phyloP scores from a whole-genome alignment of 2,888 invertebrate genomes.

The Caenorhabditis sp. region DNA sequence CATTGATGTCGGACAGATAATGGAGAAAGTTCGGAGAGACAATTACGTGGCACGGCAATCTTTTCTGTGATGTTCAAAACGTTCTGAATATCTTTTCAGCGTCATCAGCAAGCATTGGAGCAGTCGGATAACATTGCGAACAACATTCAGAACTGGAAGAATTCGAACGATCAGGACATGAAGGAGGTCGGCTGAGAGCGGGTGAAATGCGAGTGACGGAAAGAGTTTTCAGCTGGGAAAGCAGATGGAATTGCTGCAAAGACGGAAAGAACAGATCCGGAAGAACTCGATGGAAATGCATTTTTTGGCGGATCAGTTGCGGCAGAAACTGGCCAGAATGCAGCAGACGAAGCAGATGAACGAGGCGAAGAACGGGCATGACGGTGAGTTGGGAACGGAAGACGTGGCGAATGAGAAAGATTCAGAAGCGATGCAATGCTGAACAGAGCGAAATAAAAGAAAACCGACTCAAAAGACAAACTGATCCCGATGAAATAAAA shows the following conservation, averaged over 20 bases:
- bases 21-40: slow-evolving; percentile 32
- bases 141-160: slow-evolving; percentile 26
- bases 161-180: slow-evolving; percentile 15
- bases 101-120: slow-evolving; percentile 17
- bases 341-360: not conserved
- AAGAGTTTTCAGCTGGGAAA: no score
- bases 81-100: slow-evolving; percentile 9
- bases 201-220: no score
- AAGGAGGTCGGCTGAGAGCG: no score
- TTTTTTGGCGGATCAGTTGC: slow-evolving; percentile 6
- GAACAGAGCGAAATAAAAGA: not conserved
- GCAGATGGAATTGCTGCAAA: slow-evolving; percentile 19
- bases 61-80: no score
- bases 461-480: not conserved
- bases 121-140: slow-evolving; percentile 14
- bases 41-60: slow-evolving; percentile 14
- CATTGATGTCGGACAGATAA: slow-evolving; percentile 28
- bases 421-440: slow-evolving; percentile 2
- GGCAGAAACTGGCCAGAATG: slow-evolving; percentile 7
- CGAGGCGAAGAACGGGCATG: no score
- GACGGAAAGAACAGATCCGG: slow-evolving; percentile 25
- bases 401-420: no score
- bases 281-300: slow-evolving; percentile 30
- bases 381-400: no score
- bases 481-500: not conserved